Percentiles rank a stretch among this genome's conserved stretches.
phyloP scores from a whole-genome alignment of 2,888 invertebrate genomes.

The Lamellibrachia columna region DNA sequence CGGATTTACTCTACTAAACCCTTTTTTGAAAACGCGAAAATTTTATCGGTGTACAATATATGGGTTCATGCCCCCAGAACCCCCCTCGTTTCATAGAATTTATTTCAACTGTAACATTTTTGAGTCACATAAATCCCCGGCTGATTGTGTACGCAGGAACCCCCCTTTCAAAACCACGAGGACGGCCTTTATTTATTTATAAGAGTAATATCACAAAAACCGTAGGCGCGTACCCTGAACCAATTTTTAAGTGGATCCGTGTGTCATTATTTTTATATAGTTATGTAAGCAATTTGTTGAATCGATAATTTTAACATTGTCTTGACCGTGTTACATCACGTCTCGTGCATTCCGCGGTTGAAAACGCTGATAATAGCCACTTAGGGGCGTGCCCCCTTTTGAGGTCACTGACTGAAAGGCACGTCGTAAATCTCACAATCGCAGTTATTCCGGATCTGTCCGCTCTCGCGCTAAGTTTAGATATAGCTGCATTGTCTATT shows the following conservation, averaged over 20 bases:
- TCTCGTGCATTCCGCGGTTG: neutral
- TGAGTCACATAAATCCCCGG: no score
- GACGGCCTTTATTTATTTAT: neutral
- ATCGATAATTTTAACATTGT: neutral
- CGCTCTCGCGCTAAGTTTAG: slow-evolving; percentile 9
- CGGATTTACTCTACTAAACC: no score
- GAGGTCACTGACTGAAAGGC: neutral
- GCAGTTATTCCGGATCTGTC: neutral
- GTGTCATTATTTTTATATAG: neutral
- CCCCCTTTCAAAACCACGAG: no score
- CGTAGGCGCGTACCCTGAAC: neutral
- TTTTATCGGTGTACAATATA: no score
- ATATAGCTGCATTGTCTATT: slow-evolving; percentile 1
- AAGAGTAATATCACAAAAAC: neutral
- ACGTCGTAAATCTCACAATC: neutral
- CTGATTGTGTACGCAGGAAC: no score
- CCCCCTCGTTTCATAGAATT: no score
- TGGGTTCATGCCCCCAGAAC: no score
- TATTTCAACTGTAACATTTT: no score
- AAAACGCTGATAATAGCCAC: neutral
- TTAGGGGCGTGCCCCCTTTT: slow-evolving; percentile 8
- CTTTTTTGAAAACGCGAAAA: no score
- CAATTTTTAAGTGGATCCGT: neutral
- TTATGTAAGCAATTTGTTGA: neutral
- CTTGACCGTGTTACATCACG: neutral